Conservation (phyloP, 2,797 vertebrate genomes). For the Mormyrops boulengeri region DNA sequence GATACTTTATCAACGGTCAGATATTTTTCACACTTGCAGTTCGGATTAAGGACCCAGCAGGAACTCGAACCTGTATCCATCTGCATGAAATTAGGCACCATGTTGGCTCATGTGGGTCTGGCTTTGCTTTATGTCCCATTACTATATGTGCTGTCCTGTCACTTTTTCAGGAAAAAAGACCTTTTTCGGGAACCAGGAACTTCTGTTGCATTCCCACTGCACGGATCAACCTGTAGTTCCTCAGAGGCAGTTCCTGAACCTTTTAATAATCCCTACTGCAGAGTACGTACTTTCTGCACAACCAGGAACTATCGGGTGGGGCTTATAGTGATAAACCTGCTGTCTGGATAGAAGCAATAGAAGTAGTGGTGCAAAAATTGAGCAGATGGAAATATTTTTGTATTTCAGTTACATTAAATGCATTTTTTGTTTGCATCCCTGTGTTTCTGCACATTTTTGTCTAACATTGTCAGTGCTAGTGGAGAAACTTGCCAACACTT, state of each 20-base stretch:
- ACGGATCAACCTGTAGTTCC: background rate
- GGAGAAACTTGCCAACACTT: background rate
- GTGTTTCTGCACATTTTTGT: background rate
- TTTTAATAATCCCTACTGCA: background rate
- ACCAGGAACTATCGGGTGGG: background rate
- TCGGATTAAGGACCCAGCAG: background rate
- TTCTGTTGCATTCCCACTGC: background rate
- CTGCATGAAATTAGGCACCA: background rate
- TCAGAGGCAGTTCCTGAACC: background rate
- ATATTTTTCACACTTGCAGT: background rate
- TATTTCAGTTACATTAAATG: background rate
- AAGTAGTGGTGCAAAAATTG: background rate
- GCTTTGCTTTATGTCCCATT: background rate
- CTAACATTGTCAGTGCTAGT: background rate
- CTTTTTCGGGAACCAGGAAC: background rate
- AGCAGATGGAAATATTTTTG: background rate
- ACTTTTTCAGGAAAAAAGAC: background rate
- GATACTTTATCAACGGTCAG: background rate
- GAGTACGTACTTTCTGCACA: background rate
- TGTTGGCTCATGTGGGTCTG: background rate
- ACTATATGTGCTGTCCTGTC: background rate
- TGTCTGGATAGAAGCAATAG: background rate
- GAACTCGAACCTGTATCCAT: background rate
- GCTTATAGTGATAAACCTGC: background rate
- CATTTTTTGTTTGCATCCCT: background rate